phyloP scores from a whole-genome alignment of 2,113 vertebrate genomes.

The Brachirus orientalis region DNA sequence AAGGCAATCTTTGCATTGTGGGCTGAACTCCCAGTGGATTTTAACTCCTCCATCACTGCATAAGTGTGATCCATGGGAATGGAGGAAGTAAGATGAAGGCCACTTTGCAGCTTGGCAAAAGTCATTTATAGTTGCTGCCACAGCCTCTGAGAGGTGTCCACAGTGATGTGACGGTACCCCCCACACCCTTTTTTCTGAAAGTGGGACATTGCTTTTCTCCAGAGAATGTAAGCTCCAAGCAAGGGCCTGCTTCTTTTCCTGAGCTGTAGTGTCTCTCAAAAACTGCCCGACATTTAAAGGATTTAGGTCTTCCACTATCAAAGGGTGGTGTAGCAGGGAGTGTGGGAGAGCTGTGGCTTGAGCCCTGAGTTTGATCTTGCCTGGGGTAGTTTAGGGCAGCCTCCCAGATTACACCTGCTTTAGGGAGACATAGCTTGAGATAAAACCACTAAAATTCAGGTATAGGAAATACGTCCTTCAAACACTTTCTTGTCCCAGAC shows the following conservation, averaged over 20 bases:
- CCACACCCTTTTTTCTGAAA: conserved; percentile 37
- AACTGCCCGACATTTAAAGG: conserved; percentile 67
- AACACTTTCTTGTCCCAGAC: conserved; percentile 61
- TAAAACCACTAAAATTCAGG: conserved; percentile 61
- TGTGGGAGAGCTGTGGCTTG: conserved; percentile 59
- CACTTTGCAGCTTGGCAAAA: conserved; percentile 38
- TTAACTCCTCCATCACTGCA: conserved; percentile 39
- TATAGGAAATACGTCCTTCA: conserved; percentile 61
- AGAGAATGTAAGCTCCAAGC: conserved; percentile 62
- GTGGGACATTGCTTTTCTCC: conserved; percentile 65
- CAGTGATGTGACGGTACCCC: conserved; percentile 51
- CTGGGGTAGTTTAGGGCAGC: conserved; percentile 57
- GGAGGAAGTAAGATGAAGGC: conserved; percentile 52
- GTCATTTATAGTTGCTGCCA: conserved; percentile 63
- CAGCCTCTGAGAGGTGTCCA: conserved; percentile 45
- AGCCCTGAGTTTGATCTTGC: conserved; percentile 64
- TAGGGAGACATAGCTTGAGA: conserved; percentile 52
- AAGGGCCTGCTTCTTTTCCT: conserved; percentile 53
- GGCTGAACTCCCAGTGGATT: conserved; percentile 47
- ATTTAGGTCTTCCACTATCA: conserved; percentile 67
- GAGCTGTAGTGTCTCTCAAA: conserved; percentile 64
- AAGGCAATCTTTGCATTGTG: conserved; percentile 26
- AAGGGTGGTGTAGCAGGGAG: conserved; percentile 57
- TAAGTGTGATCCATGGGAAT: conserved; percentile 50
- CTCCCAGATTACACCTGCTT: conserved; percentile 64